phyloP scores from a whole-genome alignment of 2,113 vertebrate genomes.

The Aptenodytes patagonicus region DNA sequence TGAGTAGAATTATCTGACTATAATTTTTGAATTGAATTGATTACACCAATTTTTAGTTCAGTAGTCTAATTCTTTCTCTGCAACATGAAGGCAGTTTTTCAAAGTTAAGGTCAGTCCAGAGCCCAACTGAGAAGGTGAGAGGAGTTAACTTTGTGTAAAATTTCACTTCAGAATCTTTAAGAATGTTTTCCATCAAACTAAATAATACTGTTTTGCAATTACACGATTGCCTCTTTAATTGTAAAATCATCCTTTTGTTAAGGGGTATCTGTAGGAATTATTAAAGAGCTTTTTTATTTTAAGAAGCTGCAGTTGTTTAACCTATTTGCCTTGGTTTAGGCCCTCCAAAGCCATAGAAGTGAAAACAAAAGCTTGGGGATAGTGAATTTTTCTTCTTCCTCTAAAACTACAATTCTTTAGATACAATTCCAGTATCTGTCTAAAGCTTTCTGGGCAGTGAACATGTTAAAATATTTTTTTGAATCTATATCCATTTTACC shows the following conservation, averaged over 20 bases:
- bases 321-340: not conserved
- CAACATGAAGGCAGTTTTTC: not conserved
- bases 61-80: not conserved
- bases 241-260: not conserved
- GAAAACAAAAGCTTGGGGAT: not conserved
- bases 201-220: not conserved
- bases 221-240: not conserved
- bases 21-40: not conserved
- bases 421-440: not conserved
- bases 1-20: not conserved
- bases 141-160: not conserved
- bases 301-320: not conserved
- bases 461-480: not conserved
- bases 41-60: not conserved
- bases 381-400: not conserved
- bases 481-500: not conserved
- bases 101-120: not conserved
- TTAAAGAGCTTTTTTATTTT: not conserved
- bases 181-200: not conserved
- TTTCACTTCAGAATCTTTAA: not conserved
- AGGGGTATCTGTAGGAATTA: not conserved
- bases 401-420: not conserved
- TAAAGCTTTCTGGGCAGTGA: not conserved
- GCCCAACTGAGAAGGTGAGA: not conserved
- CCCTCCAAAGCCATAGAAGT: not conserved